Conservation (phyloP, 2,797 vertebrate genomes). For the Acipenser ruthenus region DNA sequence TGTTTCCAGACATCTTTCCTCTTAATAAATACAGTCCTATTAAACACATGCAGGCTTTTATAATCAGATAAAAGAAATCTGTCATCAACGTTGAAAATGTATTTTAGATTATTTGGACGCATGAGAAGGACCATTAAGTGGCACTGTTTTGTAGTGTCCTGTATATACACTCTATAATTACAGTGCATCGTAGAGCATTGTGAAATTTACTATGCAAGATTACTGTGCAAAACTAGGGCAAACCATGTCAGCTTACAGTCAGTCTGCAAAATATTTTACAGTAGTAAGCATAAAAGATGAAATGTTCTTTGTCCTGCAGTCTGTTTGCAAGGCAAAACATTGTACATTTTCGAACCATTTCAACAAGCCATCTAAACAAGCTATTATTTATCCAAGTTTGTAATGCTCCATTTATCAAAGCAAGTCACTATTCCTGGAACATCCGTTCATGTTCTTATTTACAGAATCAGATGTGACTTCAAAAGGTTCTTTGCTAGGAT, state of each 20-base stretch:
- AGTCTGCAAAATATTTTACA: slow-evolving; percentile 15
- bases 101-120: slow-evolving; percentile 15
- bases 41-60: not conserved
- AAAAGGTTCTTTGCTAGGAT: no score
- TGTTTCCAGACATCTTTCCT: no score
- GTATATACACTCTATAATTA: slow-evolving; percentile 16
- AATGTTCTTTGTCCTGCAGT: slow-evolving; percentile 8
- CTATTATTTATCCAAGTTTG: slow-evolving; percentile 16
- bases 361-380: slow-evolving; percentile 12
- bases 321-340: slow-evolving; percentile 12
- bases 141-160: slow-evolving; percentile 6
- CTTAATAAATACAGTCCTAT: not conserved
- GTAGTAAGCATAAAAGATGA: slow-evolving; percentile 21
- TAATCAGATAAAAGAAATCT: not conserved
- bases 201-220: slow-evolving; percentile 27
- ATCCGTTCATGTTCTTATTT: no score
- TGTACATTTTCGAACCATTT: slow-evolving; percentile 11
- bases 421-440: no score
- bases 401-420: slow-evolving; percentile 7
- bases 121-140: slow-evolving; percentile 11
- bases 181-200: slow-evolving; percentile 23
- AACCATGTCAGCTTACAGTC: slow-evolving; percentile 25
- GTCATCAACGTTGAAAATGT: slow-evolving; percentile 2
- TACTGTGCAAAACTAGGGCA: slow-evolving; percentile 24
- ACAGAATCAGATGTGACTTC: no score